A percentile compares a stretch with the other conserved stretches of the same genome.
These are phyloP conservation scores for Phalacrocorax aristotelis DNA, from an alignment of 2,113 vertebrate genomes.

Conservation along the genomic window DNA sequence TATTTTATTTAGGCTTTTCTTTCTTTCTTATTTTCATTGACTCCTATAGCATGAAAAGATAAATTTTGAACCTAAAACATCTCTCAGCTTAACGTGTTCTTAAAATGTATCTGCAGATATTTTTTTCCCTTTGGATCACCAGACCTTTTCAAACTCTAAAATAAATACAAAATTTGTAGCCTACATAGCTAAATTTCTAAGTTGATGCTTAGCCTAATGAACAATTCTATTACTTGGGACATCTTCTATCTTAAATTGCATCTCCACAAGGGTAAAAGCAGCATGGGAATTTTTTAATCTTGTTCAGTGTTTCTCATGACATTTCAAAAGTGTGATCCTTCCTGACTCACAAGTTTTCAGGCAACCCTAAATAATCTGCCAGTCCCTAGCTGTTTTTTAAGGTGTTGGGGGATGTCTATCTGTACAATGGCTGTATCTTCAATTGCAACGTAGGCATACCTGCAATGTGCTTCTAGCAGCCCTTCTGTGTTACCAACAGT, in stretches of 20 bases:
- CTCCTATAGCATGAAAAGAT: background rate
- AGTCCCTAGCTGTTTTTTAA: background rate
- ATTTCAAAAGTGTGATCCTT: background rate
- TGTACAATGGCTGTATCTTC: background rate
- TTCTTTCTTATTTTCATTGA: background rate
- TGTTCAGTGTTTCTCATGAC: background rate
- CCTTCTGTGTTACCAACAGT: no score
- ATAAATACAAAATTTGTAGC: background rate
- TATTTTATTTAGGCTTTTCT: rapidly evolving
- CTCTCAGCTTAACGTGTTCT: background rate
- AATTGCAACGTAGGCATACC: no score
- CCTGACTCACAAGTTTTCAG: background rate
- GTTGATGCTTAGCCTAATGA: background rate
- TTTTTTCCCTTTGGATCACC: background rate
- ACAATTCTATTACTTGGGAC: background rate
- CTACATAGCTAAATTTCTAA: background rate
- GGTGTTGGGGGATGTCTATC: background rate
- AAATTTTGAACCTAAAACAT: background rate
- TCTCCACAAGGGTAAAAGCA: background rate
- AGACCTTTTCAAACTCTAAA: background rate
- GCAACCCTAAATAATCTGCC: background rate
- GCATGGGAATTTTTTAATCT: background rate
- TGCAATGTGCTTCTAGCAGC: background rate
- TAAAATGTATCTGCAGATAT: background rate
- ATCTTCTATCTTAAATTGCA: background rate